Conservation (phyloP, 2,113 vertebrate genomes). For the Oryctolagus cuniculus region mOryCun1.1 NC_091434.1:99596001-99596500, state of each 20-base stretch:
- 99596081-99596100: neutral
- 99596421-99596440: constrained; percentile 59
- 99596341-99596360: constrained; percentile 83
- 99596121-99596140: neutral
- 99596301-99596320: constrained; percentile 83
- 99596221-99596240: constrained; percentile 68
- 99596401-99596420: neutral
- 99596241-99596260: constrained; percentile 90
- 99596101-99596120: neutral
- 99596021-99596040: neutral
- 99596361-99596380: constrained; percentile 82
- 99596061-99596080: neutral
- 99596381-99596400: neutral
- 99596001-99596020: neutral
- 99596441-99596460: constrained; percentile 34
- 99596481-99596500: constrained; percentile 61
- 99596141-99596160: neutral
- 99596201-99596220: neutral
- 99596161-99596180: neutral
- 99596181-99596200: constrained; percentile 24
- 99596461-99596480: constrained; percentile 65
- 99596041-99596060: neutral
- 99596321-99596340: constrained; percentile 84
- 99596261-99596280: constrained; percentile 78
- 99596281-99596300: constrained; percentile 44